Conservation (phyloP, 2,797 vertebrate species). For the Eulemur mongoz region DNA sequence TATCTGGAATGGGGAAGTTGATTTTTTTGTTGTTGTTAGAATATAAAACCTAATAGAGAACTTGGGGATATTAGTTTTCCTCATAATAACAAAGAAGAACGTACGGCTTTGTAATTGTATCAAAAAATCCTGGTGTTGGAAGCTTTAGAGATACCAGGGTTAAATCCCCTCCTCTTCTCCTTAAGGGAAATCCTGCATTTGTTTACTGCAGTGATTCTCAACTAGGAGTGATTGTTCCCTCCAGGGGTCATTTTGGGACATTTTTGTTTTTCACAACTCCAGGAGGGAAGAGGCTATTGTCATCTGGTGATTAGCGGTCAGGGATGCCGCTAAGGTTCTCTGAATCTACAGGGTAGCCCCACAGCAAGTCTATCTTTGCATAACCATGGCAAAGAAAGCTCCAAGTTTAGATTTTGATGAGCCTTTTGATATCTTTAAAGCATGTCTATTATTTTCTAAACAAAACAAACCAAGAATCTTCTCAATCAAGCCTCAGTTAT, state of each 20-base stretch:
- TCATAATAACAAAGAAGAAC: background rate
- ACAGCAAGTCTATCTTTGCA: background rate
- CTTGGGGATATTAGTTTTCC: background rate
- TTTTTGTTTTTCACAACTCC: background rate
- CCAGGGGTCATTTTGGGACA: background rate
- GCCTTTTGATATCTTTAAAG: background rate
- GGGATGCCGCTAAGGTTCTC: background rate
- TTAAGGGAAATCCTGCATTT: background rate
- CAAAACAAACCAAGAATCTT: background rate
- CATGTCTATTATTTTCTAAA: background rate
- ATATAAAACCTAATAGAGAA: background rate
- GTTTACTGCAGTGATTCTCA: background rate
- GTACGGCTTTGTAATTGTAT: background rate
- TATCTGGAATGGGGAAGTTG: conserved; percentile 8
- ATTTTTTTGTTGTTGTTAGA: background rate
- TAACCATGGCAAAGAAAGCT: background rate
- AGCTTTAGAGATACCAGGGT: background rate
- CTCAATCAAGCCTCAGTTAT: background rate
- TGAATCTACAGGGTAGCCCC: no score
- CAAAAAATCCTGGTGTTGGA: background rate
- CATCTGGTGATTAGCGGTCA: background rate
- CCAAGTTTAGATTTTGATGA: background rate
- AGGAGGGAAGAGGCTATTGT: background rate
- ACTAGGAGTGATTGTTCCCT: background rate
- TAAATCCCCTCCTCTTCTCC: background rate